These are phyloP conservation scores for Crenichthys baileyi DNA, from an alignment of 2,797 vertebrate species.

Conservation along the genomic window DNA sequence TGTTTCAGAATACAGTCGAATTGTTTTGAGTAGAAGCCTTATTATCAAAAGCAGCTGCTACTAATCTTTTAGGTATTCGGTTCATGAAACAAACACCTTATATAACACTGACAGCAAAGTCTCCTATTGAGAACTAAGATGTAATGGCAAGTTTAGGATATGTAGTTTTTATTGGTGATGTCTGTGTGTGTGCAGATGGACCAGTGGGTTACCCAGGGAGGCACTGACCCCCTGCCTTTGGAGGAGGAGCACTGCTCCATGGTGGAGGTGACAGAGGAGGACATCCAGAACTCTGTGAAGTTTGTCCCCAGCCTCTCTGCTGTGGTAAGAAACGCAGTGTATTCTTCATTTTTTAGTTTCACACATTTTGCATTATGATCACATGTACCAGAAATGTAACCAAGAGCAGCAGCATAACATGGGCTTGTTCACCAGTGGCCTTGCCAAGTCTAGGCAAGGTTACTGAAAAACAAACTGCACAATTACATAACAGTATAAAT, in stretches of 20 bases:
- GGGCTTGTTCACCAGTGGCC: not conserved
- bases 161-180: not conserved
- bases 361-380: not conserved
- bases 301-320: constrained; percentile 94
- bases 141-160: not conserved
- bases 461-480: not conserved
- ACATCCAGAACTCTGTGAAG: constrained; percentile 96
- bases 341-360: not conserved
- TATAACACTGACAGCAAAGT: not conserved
- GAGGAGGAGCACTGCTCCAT: constrained; percentile 94
- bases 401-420: constrained; percentile 1
- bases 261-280: constrained; percentile 98
- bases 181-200: constrained; percentile 81
- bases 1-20: not conserved
- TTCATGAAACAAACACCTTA: not conserved
- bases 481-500: not conserved
- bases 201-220: constrained; percentile 88
- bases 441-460: not conserved
- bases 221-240: constrained; percentile 86
- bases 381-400: not conserved
- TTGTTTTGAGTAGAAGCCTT: not conserved
- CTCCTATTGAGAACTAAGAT: not conserved
- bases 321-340: constrained; percentile 83
- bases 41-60: not conserved
- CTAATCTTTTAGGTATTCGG: not conserved